Percentiles rank a stretch among this genome's conserved stretches.
Evolutionary conservation across 2,797 vertebrate genomes (phyloP).

Genomic region (Silurus lanzhouensis): DNA sequence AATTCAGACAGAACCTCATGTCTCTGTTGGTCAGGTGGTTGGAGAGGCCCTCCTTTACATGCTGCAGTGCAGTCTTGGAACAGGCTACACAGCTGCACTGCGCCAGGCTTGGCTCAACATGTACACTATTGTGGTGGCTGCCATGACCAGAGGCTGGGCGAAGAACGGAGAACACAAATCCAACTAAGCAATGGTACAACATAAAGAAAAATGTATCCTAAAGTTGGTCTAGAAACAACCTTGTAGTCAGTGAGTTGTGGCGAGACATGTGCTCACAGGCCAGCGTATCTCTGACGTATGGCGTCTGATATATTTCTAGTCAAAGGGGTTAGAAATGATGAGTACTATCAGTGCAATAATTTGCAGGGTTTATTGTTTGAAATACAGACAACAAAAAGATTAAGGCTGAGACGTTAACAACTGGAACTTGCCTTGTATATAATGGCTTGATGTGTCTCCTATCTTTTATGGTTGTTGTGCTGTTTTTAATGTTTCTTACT

Average conservation of each 20-base stretch:
- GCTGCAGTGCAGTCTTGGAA: constrained; percentile 88
- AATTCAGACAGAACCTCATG: constrained; percentile 26
- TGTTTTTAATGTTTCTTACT: constrained; percentile 73
- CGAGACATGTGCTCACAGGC: constrained; percentile 31
- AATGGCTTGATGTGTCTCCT: constrained; percentile 70
- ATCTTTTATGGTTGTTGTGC: constrained; percentile 71
- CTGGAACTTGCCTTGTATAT: constrained; percentile 69
- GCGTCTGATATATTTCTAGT: constrained; percentile 40
- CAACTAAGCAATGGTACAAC: constrained; percentile 67
- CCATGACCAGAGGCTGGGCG: constrained; percentile 87
- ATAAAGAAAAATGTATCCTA: constrained; percentile 29
- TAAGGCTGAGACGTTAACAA: constrained; percentile 45
- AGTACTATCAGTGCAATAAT: constrained; percentile 41
- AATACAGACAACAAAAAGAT: constrained; percentile 27
- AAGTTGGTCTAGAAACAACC: constrained; percentile 18
- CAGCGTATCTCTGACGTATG: constrained; percentile 23
- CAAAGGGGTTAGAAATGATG: constrained; percentile 27
- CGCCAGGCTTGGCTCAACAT: constrained; percentile 90
- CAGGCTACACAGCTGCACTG: constrained; percentile 81
- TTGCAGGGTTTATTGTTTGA: constrained; percentile 16
- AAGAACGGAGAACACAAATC: constrained; percentile 78
- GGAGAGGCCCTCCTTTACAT: constrained; percentile 92
- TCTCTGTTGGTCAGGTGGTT: constrained; percentile 74
- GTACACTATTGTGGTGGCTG: constrained; percentile 84
- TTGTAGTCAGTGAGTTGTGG: constrained; percentile 18